phyloP scores from a whole-genome alignment of 2,113 vertebrate genomes.

The Pogonocichla stellata region DNA sequence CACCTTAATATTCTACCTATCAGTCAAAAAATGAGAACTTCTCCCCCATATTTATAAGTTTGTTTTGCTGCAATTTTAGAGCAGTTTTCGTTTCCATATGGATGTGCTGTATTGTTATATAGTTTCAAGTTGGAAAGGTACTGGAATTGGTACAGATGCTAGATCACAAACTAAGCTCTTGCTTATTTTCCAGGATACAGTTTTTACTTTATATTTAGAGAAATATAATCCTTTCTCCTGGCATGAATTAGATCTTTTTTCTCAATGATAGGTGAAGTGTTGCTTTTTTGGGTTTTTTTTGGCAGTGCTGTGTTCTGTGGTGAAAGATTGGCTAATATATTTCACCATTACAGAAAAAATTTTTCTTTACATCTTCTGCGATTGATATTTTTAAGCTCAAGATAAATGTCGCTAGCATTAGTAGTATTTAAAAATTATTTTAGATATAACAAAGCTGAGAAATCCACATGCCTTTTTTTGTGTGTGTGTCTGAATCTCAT shows the following conservation, averaged over 20 bases:
- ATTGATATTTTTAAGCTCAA: background rate
- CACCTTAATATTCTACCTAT: background rate
- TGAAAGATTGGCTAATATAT: background rate
- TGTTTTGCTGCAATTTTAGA: background rate
- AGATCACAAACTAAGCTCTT: background rate
- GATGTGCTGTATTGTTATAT: background rate
- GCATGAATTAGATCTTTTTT: background rate
- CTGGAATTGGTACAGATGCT: background rate
- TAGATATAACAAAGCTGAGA: background rate
- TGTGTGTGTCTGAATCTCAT: background rate
- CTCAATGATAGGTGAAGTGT: background rate
- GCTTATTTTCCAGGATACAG: background rate
- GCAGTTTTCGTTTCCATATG: background rate
- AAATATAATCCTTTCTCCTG: background rate
- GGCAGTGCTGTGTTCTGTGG: background rate
- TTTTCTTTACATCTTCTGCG: background rate
- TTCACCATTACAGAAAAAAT: background rate
- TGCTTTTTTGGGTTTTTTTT: background rate
- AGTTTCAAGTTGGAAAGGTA: background rate
- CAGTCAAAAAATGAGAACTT: background rate
- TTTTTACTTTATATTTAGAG: background rate
- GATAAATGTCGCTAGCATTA: background rate
- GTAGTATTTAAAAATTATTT: background rate
- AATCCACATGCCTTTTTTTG: background rate
- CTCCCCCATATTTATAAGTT: background rate